A percentile compares a stretch with the other conserved stretches of the same genome.
Evolutionary conservation across 2,113 vertebrate species (phyloP).

Genomic region (Salvelinus fontinalis): DNA sequence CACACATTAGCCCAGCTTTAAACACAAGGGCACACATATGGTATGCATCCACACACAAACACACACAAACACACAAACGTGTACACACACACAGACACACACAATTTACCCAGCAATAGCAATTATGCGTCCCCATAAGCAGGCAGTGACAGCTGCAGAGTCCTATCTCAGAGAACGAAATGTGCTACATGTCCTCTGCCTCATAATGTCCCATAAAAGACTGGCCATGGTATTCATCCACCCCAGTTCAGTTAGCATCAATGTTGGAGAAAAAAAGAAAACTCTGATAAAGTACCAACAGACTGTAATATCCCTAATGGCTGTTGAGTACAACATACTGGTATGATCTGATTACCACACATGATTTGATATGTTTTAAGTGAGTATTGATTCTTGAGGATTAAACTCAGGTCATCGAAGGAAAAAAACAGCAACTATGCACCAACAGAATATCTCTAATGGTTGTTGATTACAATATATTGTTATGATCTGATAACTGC

Average conservation of each 20-base stretch:
- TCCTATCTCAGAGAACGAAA: slow-evolving; percentile 62
- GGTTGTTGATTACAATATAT: too few relatives aligned
- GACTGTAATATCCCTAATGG: not conserved
- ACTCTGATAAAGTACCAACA: not conserved
- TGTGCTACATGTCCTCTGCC: slow-evolving; percentile 54
- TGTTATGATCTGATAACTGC: too few relatives aligned
- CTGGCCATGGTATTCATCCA: slow-evolving; percentile 23
- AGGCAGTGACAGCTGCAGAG: slow-evolving; percentile 68
- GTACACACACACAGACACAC: not conserved
- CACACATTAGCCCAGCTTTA: slow-evolving; percentile 29
- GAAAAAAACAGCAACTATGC: too few relatives aligned
- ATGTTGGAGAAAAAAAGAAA: not conserved
- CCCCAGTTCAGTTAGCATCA: slow-evolving; percentile 16
- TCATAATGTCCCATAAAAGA: slow-evolving; percentile 28
- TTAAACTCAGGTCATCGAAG: too few relatives aligned
- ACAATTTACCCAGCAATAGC: slow-evolving; percentile 49
- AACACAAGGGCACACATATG: not conserved
- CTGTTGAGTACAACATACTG: not conserved
- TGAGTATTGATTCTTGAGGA: too few relatives aligned
- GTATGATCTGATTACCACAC: not conserved
- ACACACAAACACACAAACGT: too few relatives aligned
- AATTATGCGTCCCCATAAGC: slow-evolving; percentile 66
- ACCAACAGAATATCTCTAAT: too few relatives aligned
- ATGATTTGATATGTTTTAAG: not conserved
- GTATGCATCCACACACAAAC: not conserved